Percentiles rank a stretch among this genome's conserved stretches.
These are phyloP conservation scores for Cydia pomonella DNA, from an alignment of 1,140 invertebrate genomes.

Conservation along the genomic window DNA sequence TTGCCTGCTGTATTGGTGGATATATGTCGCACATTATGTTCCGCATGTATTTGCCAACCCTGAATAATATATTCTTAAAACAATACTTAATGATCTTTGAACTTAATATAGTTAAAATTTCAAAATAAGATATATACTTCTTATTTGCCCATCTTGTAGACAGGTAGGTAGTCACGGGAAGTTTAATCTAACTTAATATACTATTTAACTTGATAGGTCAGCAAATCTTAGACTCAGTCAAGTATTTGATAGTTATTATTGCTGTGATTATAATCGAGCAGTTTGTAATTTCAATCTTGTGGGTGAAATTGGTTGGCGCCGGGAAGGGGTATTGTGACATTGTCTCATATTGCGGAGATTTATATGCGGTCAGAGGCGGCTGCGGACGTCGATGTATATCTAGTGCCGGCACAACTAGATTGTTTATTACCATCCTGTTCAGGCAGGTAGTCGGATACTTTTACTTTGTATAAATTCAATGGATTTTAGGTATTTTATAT, in stretches of 20 bases:
- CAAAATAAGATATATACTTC: too few relatives aligned
- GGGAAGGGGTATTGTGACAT: slow-evolving; percentile 68
- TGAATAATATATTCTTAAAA: too few relatives aligned
- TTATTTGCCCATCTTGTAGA: too few relatives aligned
- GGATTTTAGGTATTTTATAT: too few relatives aligned
- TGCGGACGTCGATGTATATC: slow-evolving; percentile 31
- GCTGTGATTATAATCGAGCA: background rate
- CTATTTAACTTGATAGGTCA: too few relatives aligned
- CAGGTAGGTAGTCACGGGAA: too few relatives aligned
- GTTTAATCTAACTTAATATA: too few relatives aligned
- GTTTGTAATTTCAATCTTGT: slow-evolving; percentile 53
- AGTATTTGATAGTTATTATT: background rate
- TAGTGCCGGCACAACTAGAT: background rate
- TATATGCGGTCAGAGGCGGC: slow-evolving; percentile 53
- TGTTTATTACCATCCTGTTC: background rate
- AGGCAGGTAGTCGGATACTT: background rate
- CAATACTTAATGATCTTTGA: too few relatives aligned
- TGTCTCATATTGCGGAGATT: slow-evolving; percentile 70
- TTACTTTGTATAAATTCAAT: background rate
- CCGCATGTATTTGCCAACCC: too few relatives aligned
- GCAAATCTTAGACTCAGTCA: background rate
- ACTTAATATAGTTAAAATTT: too few relatives aligned
- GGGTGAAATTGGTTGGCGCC: slow-evolving; percentile 44
- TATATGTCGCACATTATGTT: too few relatives aligned
- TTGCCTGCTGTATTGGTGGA: too few relatives aligned